Evolutionary conservation across 2,797 vertebrate genomes (phyloP), one percentile per base, ranked within the genome.

Genomic region (Hyperoplus lanceolatus): DNA sequence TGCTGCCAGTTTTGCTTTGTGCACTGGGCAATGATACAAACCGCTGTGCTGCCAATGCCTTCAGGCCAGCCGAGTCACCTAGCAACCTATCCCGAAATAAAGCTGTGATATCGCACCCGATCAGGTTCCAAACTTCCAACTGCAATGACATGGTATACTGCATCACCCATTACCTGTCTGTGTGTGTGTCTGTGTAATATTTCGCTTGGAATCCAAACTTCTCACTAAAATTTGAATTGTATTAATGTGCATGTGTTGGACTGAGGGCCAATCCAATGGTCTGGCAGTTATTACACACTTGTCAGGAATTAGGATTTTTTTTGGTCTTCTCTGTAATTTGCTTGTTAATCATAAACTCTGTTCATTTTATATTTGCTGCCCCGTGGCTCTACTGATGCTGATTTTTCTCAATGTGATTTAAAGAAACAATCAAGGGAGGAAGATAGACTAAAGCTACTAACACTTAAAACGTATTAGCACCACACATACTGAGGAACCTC

Each of bases 21-120:
- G 82, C 72, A 69, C 4, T 81, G 80, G 71, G 63, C 62, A 39
- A 64, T 56, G 58, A 85, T 75, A 15, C 29, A 82, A 83, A 73
- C 42, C 45, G 39, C 0, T 1, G 43, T 4, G 53, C 60, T 82
- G 82, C 84, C 83, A 85, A 42, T 61, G 75, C 69, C 69, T 60
- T 65, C 51, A 69, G 70, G 73, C 70, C 75, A 73, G 54, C 71
- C n/a, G 38, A 65, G 69, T 80, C 76, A 76, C 71, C 71, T 53
- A 73, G 64, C 66, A 81, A 65, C 77, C 54, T 61, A 39, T 62
- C 0, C 5, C 68, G 4, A 18, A 72, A 75, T 70, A 63, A 71
- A 73, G 67, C 63, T 57, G 49, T 29, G 45, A 46, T 50, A 59
- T 71, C 38, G 38, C 65, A 70, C 69, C 57, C 36, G 66, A 56